Percentiles rank a stretch among this genome's conserved stretches.
phyloP scores from a whole-genome alignment of 2,797 vertebrate genomes.

The Lacerta bilineata region DNA sequence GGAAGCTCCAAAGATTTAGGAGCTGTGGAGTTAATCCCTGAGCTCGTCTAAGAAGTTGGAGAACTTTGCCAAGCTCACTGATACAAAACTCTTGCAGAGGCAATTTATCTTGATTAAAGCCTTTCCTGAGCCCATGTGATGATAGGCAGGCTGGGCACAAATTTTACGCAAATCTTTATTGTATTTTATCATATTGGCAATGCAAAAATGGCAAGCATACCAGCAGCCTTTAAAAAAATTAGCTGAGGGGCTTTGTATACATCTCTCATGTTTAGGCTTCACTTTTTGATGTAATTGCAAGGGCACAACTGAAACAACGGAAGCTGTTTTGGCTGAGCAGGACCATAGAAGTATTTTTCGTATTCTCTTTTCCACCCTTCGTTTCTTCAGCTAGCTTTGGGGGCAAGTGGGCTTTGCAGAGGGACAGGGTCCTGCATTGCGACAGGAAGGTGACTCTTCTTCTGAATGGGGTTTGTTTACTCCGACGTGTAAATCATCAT shows the following conservation, averaged over 20 bases:
- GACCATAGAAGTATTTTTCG: not conserved
- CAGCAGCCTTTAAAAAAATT: not conserved
- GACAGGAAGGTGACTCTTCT: conserved; percentile 43
- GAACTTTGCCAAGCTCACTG: not conserved
- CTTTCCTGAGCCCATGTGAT: not conserved
- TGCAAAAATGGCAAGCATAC: not conserved
- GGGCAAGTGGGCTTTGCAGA: conserved; percentile 46
- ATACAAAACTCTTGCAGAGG: not conserved
- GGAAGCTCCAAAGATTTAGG: not conserved
- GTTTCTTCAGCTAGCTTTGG: not conserved
- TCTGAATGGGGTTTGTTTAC: conserved; percentile 45
- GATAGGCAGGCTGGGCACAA: not conserved
- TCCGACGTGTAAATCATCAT: conserved; percentile 49
- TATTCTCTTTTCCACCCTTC: conserved; percentile 42
- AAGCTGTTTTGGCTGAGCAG: not conserved
- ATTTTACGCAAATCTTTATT: not conserved
- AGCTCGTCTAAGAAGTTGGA: not conserved
- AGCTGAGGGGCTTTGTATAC: not conserved
- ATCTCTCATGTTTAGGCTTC: not conserved
- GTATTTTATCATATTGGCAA: not conserved
- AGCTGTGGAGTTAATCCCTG: not conserved
- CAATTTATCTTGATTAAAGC: not conserved
- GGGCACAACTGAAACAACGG: not conserved
- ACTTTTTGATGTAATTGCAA: not conserved
- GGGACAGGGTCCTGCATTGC: conserved; percentile 32